phyloP scores from a whole-genome alignment of 2,888 invertebrate genomes.

The Lordiphosa fenestrarum region DNA sequence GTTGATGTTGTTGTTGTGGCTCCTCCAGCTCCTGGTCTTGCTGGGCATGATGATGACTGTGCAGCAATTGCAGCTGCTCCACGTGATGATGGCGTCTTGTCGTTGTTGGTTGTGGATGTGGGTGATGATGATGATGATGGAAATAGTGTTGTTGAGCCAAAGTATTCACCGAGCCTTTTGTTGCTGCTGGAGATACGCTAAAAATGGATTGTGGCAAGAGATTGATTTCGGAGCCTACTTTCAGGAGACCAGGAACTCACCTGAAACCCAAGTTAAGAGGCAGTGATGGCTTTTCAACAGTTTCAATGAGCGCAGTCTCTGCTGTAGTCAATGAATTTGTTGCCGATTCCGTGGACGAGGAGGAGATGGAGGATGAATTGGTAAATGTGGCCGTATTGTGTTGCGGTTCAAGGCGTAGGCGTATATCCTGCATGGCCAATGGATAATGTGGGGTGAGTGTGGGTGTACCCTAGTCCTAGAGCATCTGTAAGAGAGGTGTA shows the following conservation, averaged over 20 bases:
- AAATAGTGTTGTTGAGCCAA: constrained; percentile 43
- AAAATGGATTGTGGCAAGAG: too few species aligned
- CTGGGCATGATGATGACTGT: constrained; percentile 54
- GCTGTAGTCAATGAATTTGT: constrained; percentile 20
- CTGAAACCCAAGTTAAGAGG: constrained; percentile 61
- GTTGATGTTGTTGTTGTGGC: constrained; percentile 25
- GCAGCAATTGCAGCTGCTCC: constrained; percentile 65
- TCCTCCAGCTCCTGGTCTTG: constrained; percentile 32
- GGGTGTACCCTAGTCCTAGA: constrained; percentile 17
- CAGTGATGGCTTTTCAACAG: constrained; percentile 25
- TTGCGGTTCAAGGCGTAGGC: constrained; percentile 77
- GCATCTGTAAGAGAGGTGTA: constrained; percentile 42
- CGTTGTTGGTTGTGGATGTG: constrained; percentile 11
- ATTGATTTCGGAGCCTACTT: neutral
- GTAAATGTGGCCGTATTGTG: constrained; percentile 59
- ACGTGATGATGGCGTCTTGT: constrained; percentile 37
- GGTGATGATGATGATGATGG: constrained; percentile 40
- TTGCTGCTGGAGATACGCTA: too few species aligned
- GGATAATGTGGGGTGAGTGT: neutral
- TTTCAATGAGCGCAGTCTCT: constrained; percentile 63
- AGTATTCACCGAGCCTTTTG: constrained; percentile 39
- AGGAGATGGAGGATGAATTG: constrained; percentile 24
- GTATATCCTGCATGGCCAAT: constrained; percentile 79
- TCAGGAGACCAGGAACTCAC: constrained; percentile 33
- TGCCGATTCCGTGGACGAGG: constrained; percentile 19